Percentiles rank a stretch among this genome's conserved stretches.
Evolutionary conservation across 2,113 vertebrate species (phyloP).

Genomic region (Dipodomys stephensi): DNA sequence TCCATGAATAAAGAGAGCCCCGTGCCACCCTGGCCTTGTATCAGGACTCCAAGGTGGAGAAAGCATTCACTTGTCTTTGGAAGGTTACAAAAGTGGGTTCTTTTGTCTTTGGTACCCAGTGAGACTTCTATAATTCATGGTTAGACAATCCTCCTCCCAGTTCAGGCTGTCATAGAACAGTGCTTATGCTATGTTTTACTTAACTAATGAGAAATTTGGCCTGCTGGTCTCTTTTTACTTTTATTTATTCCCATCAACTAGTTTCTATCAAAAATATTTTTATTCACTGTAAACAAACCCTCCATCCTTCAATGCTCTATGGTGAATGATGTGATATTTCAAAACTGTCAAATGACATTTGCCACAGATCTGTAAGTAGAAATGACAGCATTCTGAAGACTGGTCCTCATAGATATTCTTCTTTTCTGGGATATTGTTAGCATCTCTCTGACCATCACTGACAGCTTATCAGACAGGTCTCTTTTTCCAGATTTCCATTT

Average conservation of each 20-base stretch:
- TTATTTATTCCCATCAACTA: not conserved
- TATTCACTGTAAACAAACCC: not conserved
- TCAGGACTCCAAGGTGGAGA: not conserved
- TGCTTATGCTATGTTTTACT: not conserved
- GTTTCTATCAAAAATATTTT: not conserved
- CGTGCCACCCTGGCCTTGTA: not conserved
- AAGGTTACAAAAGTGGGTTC: not conserved
- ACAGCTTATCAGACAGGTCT: not conserved
- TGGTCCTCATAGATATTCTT: not conserved
- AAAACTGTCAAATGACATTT: not conserved
- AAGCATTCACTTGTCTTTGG: not conserved
- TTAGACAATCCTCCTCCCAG: not conserved
- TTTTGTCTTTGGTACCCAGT: not conserved
- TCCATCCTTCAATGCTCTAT: not conserved
- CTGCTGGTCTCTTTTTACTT: not conserved
- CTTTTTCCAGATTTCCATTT: not conserved
- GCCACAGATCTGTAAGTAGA: not conserved
- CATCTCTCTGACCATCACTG: not conserved
- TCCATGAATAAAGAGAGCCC: not conserved
- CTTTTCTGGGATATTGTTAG: not conserved
- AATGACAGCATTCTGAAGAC: not conserved
- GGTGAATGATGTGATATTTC: not conserved
- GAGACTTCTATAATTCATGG: not conserved
- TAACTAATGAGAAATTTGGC: conserved; percentile 14
- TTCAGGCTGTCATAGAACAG: not conserved